phyloP scores from a whole-genome alignment of 2,888 invertebrate species.

The Eumerus sabulonum region DNA sequence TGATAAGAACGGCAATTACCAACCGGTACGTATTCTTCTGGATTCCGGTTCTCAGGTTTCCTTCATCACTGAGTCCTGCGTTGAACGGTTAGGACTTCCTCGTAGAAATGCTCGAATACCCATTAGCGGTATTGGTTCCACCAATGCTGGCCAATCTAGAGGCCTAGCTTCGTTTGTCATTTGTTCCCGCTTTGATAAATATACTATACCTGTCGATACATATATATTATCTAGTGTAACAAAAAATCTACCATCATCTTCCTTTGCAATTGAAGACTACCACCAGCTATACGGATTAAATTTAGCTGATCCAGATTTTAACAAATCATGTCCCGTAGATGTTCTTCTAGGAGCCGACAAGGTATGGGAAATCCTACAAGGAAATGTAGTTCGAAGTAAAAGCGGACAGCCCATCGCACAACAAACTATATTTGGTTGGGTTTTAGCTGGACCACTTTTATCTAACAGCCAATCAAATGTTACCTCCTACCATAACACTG shows the following conservation, averaged over 20 bases:
- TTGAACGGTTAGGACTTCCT: not conserved
- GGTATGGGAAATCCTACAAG: not conserved
- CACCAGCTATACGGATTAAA: not conserved
- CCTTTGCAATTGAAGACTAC: not conserved
- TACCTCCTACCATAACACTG: no score
- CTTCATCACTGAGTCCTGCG: conserved; percentile 2
- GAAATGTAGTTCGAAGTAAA: no score
- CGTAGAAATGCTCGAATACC: conserved; percentile 1
- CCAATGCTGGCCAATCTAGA: conserved; percentile 17
- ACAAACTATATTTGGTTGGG: not conserved
- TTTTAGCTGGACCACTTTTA: no score
- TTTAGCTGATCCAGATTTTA: not conserved
- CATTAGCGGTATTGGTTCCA: conserved; percentile 10
- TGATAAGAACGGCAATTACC: not conserved
- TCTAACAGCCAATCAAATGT: not conserved
- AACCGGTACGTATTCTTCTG: not conserved
- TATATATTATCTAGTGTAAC: not conserved
- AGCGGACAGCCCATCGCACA: not conserved
- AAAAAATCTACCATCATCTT: not conserved
- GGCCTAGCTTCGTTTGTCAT: conserved; percentile 3
- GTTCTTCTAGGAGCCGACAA: not conserved
- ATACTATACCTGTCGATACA: not conserved
- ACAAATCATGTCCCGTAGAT: not conserved
- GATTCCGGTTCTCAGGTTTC: conserved; percentile 12
- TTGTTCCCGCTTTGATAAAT: not conserved